Evolutionary conservation across 2,797 vertebrate genomes (phyloP), one percentile per base, ranked within the genome.

Genomic region (Semotilus atromaculatus): DNA sequence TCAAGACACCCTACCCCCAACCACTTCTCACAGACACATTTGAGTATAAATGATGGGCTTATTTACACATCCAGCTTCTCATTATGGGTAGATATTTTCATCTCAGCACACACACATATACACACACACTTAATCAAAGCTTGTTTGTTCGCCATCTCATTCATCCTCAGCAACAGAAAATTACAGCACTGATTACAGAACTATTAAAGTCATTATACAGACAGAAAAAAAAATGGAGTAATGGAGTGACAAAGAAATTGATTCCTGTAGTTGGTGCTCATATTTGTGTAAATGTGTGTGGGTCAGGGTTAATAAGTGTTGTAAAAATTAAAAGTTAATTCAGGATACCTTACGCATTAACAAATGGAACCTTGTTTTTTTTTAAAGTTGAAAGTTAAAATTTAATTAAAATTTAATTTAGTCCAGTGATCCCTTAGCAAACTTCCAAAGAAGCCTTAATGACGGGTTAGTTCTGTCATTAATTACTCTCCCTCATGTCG

Each of bases 51-150:
- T 79, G 19, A 84, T 62, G 66, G 53, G 74, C 64, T 58, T 78
- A 79, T 84, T 84, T 84, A 70, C 75, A 71, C 76, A 84, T 84
- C 36, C 83, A 60, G 74, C 66, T 78, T 68, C 38, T 79, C 75
- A 84, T 84, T 84, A 79, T 51, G 40, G 66, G 48, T 67, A 2
- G 45, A 75, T 81, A 81, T 85, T 75, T 75, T 75, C 71, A 51
- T 51, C 51, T 67, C 60, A 8, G 48, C 45, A 26, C 48, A 58
- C 76, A 64, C 18, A 26, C 34, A 29, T 13, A 29, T 13, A 18
- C 51, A 68, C n/a, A 36, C 64, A 70, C 60, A 76, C 36, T 74
- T 75, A 85, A 74, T 81, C 71, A 85, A 81, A 62, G 72, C 72
- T 36, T 81, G 71, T 76, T 85, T 85, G 83, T 84, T 84, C 74